Conservation (phyloP, 2,113 vertebrate species). For the Melanerpes formicivorus region DNA sequence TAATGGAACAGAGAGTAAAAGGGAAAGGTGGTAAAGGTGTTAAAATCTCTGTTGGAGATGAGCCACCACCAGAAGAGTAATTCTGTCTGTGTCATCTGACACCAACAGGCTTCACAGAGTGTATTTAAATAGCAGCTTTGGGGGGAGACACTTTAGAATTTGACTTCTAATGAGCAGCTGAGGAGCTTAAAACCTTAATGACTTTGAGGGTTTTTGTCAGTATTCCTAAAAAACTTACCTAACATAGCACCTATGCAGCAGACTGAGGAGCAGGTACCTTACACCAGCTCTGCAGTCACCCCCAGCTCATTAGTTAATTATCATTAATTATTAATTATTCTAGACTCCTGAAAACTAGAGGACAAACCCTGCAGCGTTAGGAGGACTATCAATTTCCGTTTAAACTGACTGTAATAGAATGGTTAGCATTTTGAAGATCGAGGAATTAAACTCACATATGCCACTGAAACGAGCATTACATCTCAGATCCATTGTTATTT, state of each 20-base stretch:
- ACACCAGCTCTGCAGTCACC: background rate
- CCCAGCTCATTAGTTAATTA: background rate
- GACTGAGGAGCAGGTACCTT: background rate
- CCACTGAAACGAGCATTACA: background rate
- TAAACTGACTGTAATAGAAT: background rate
- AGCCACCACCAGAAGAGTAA: background rate
- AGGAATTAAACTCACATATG: background rate
- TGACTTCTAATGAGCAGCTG: background rate
- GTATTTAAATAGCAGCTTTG: background rate
- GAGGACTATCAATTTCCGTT: background rate
- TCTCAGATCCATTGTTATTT: background rate
- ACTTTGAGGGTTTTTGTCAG: background rate
- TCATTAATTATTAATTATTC: background rate
- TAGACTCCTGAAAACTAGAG: background rate
- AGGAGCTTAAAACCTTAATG: background rate
- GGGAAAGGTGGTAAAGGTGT: background rate
- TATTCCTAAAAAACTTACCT: background rate
- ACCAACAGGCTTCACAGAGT: background rate
- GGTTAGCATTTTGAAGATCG: background rate
- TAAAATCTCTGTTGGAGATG: background rate
- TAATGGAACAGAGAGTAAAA: background rate
- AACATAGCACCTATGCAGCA: background rate
- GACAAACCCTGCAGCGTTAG: background rate
- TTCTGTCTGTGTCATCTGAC: background rate
- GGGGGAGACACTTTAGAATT: background rate